phyloP scores from a whole-genome alignment of 2,797 vertebrate genomes.

The Rhinoraja longicauda region DNA sequence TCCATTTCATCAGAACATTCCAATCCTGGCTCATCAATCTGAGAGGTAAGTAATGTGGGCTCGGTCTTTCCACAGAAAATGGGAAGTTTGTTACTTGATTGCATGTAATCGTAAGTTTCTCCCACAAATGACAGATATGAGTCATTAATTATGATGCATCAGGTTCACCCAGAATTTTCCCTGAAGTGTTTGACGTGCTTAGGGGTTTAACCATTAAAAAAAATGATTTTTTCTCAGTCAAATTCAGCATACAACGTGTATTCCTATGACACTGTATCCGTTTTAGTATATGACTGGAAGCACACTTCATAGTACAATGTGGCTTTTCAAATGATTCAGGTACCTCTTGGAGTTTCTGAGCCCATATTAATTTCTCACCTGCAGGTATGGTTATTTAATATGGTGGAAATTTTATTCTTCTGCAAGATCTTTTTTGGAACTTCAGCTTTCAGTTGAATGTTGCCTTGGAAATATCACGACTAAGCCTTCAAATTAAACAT shows the following conservation, averaged over 20 bases:
- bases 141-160: background rate
- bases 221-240: background rate
- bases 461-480: slow-evolving; percentile 28
- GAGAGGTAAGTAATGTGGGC: background rate
- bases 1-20: background rate
- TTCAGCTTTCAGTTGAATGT: slow-evolving; percentile 28
- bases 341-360: background rate
- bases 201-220: background rate
- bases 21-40: background rate
- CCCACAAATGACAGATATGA: background rate
- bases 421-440: slow-evolving; percentile 25
- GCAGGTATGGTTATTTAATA: slow-evolving; percentile 40
- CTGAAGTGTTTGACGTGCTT: background rate
- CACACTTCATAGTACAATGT: slow-evolving; percentile 11
- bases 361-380: slow-evolving; percentile 38
- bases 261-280: slow-evolving; percentile 11
- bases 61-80: background rate
- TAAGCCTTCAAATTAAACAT: slow-evolving; percentile 38
- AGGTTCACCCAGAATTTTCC: background rate
- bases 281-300: slow-evolving; percentile 12
- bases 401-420: slow-evolving; percentile 1
- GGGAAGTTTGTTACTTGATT: background rate
- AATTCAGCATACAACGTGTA: too few species aligned
- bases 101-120: too few species aligned
- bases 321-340: slow-evolving; percentile 7